Conservation (phyloP, 2,888 invertebrate species). For the Plusia festucae region DNA sequence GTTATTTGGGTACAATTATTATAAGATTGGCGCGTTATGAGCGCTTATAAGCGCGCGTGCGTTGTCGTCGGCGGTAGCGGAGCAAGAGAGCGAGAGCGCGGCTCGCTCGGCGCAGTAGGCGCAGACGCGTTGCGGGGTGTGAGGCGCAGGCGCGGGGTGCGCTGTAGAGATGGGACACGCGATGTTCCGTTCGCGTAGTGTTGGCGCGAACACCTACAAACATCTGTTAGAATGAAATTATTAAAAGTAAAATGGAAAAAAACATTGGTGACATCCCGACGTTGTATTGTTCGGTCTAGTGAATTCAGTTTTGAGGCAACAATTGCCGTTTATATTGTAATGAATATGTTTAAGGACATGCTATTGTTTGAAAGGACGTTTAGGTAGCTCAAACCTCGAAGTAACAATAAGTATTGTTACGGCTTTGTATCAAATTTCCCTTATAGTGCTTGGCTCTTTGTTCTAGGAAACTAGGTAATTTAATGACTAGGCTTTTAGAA, state of each 20-base stretch:
- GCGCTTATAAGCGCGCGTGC: too few species aligned
- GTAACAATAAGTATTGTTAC: background rate
- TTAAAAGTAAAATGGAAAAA: background rate
- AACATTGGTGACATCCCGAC: background rate
- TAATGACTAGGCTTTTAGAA: background rate
- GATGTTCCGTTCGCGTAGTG: too few species aligned
- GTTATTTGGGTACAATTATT: too few species aligned
- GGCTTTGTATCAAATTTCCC: background rate
- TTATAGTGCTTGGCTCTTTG: background rate
- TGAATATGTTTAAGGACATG: background rate
- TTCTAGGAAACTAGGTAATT: background rate
- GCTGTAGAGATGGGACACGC: too few species aligned
- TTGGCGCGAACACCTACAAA: too few species aligned
- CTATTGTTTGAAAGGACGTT: conserved; percentile 1
- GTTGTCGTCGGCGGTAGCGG: too few species aligned
- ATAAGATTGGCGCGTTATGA: too few species aligned
- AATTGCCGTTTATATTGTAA: background rate
- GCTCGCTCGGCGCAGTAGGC: too few species aligned
- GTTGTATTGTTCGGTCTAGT: background rate
- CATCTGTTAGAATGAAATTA: background rate
- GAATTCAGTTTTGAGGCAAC: background rate
- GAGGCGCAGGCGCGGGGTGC: too few species aligned
- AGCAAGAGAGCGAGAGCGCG: too few species aligned
- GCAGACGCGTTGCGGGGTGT: too few species aligned
- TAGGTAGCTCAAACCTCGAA: background rate